Base-by-base conservation (phyloP, 2,888 invertebrate species). In the Hedya salicella region DNA sequence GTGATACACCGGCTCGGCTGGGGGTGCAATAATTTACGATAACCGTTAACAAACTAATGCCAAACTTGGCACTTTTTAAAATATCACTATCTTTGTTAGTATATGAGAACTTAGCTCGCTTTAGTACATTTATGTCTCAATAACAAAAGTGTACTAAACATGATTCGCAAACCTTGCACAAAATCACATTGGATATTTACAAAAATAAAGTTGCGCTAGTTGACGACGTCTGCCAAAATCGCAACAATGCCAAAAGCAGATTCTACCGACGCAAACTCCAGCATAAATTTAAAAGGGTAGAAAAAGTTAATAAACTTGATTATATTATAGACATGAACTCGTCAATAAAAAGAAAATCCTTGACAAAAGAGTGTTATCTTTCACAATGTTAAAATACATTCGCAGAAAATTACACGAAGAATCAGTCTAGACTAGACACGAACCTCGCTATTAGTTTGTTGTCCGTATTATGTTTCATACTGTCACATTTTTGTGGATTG, bases 391-490 rank as follows among this genome's bases (percentile, higher is more conserved):
- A 32, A 39, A 32, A 40, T 49, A 49, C 13, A 19, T 61, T 50
- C 42, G 13, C 16, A 46, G 56, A 42, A 42, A 32, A 19, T 40
- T 16, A 54, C 40, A 16, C 16, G 11, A 46, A 48, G 48, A 40
- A 49, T 42, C 5, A 25, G 25, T 48, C 3, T 36, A 36, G 63
- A 56, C 63, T 63, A 64, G 63, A 42, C 56, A 32, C 19, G n/a
- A 32, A 39, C 39, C 13, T 19, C 39, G 25, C 30, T 32, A 13
- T 32, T 4, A 49, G 11, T 42, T 42, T 57, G 19, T 32, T 50
- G 19, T 32, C 21, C 49, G 14, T 49, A 49, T 6, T 44, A 42
- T 44, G 44, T n/a, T 21, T 39, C n/a, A 17, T 19, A 19, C 4
- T 21, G n/a, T 52, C 3, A 4, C 14, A 19, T 54, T 40, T 21